Evolutionary conservation across 2,888 invertebrate genomes (phyloP), one percentile per base, ranked within the genome.

Genomic region (Thelaira solivaga): DNA sequence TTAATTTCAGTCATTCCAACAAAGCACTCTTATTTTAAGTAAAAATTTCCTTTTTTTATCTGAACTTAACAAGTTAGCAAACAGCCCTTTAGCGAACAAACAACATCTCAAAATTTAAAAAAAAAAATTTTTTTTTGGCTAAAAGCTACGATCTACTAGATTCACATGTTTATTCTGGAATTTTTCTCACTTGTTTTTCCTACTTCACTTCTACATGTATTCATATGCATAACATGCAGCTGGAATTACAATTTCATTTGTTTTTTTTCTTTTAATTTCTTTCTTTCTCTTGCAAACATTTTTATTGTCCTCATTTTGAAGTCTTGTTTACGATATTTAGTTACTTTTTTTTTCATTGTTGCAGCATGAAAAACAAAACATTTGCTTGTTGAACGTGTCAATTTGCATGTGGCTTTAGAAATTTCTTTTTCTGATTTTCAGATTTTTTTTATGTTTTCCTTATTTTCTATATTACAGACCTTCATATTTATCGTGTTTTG

Each of bases 311-410:
- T 41, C 31, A 34, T 55, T 51, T 69, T 59, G 16, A 43, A 59
- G 43, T 64, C 51, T 59, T 57, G 34, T 57, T 61, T 57, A 31
- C 26, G 36, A 39, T 61, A 43, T 39, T 2, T 6, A 49, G 1
- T 51, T 49, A 18, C 22, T 39, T 22, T 31, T 45, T 10, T 62
- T 49, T 43, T 43, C 8, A 4, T 61, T 64, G 41, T 49, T 65
- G 41, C 41, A 45, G 64, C 62, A 55, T 39, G 11, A 71, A 34
- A 51, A 24, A n/a, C 16, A 43, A 10, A 55, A 16, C 31, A 64
- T 57, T 57, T 77, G 77, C 73, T 77, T 73, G 77, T 73, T 73
- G 77, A 78, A 78, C 78, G 69, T 78, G 78, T 78, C 78, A 78
- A 78, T 78, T 78, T 78, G 69, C 78, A 74, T 78, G 78, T 78